These are phyloP conservation scores for Lasioglossum zephyrum DNA, from an alignment of 2,888 invertebrate species.

Conservation along the genomic window DNA sequence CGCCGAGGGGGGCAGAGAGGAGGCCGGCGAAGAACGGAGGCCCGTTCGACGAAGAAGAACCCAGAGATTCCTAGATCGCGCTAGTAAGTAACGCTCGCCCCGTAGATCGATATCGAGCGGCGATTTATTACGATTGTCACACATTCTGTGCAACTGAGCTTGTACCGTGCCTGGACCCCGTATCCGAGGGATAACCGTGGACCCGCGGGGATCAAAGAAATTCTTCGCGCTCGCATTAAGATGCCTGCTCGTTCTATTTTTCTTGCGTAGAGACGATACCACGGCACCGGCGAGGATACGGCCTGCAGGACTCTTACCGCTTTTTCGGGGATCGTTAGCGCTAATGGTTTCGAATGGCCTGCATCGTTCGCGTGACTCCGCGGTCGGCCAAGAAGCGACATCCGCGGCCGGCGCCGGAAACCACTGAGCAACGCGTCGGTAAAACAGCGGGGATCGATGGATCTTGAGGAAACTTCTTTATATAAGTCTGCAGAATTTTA, in stretches of 20 bases:
- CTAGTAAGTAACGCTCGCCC: conserved; percentile 55
- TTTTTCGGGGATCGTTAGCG: conserved; percentile 20
- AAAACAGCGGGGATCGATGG: conserved; percentile 61
- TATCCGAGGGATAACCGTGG: not conserved
- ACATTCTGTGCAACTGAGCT: conserved; percentile 72
- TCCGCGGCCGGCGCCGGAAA: conserved; percentile 37
- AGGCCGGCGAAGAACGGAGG: conserved; percentile 16
- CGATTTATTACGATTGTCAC: conserved; percentile 69
- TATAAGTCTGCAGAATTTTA: not conserved
- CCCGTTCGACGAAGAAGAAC: conserved; percentile 1
- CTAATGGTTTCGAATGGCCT: conserved; percentile 13
- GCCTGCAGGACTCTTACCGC: not conserved
- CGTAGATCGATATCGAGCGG: conserved; percentile 67
- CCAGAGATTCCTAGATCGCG: conserved; percentile 68
- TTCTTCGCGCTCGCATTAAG: conserved; percentile 11
- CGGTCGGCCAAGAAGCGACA: conserved; percentile 44
- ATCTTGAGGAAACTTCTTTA: conserved; percentile 10
- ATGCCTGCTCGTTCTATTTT: conserved; percentile 15
- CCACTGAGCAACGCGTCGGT: conserved; percentile 45
- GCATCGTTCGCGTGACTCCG: conserved; percentile 12
- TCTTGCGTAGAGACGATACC: conserved; percentile 2
- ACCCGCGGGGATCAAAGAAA: conserved; percentile 8
- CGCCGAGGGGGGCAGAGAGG: conserved; percentile 20
- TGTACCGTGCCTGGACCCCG: conserved; percentile 29
- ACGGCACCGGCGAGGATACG: not conserved